phyloP scores from a whole-genome alignment of 1,140 invertebrate genomes.

The Microplitis mediator region DNA sequence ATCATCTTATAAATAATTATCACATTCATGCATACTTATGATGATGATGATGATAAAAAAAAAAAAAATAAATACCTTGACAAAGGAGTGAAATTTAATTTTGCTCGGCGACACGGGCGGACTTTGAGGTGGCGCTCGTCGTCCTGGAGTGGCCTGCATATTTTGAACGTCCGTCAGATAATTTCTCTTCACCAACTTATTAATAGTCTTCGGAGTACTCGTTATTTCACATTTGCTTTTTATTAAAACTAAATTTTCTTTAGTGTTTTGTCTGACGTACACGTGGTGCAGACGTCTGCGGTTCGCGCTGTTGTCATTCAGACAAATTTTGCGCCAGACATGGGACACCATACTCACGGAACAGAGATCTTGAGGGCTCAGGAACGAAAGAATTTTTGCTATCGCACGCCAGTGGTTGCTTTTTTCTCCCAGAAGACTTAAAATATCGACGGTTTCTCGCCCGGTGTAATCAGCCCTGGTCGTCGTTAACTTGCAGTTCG shows the following conservation, averaged over 20 bases:
- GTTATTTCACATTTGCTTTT: slow-evolving; percentile 34
- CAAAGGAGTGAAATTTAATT: slow-evolving; percentile 58
- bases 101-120: slow-evolving; percentile 60
- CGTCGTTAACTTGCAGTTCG: slow-evolving; percentile 30
- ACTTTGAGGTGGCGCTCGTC: slow-evolving; percentile 39
- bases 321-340: slow-evolving; percentile 50
- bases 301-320: slow-evolving; percentile 45
- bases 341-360: slow-evolving; percentile 53
- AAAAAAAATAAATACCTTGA: slow-evolving; percentile 51
- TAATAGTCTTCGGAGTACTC: slow-evolving; percentile 37
- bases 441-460: slow-evolving; percentile 45
- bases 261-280: slow-evolving; percentile 46
- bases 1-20: neutral
- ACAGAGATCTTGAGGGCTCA: slow-evolving; percentile 51
- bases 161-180: slow-evolving; percentile 53
- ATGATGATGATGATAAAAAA: neutral
- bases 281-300: slow-evolving; percentile 46
- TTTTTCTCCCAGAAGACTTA: slow-evolving; percentile 50
- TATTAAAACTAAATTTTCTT: slow-evolving; percentile 51
- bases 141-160: slow-evolving; percentile 23
- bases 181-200: slow-evolving; percentile 46
- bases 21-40: neutral
- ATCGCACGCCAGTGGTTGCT: slow-evolving; percentile 52
- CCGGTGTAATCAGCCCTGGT: slow-evolving; percentile 44
- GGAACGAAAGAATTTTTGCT: slow-evolving; percentile 48